These are phyloP conservation scores for Parazoanthus swiftii DNA, from an alignment of 92 coral and sea anemone species.

Conservation along the genomic window DNA sequence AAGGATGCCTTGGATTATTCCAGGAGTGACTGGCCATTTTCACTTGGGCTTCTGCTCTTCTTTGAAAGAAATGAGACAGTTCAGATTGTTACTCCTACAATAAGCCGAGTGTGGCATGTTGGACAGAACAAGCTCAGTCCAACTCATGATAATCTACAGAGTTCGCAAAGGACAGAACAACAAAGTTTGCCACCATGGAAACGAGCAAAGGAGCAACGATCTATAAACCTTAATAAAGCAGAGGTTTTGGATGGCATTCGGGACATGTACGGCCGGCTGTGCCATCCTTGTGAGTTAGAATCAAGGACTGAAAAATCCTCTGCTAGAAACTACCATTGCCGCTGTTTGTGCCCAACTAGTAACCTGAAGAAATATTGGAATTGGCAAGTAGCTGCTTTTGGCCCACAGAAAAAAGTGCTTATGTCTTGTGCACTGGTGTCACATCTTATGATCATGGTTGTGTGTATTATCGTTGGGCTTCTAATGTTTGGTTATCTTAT, in stretches of 20 bases:
- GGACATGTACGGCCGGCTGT: slow-evolving; percentile 84
- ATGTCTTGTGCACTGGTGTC: slow-evolving; percentile 83
- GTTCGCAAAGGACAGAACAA: slow-evolving; percentile 20
- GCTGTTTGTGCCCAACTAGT: slow-evolving; percentile 76
- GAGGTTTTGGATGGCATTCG: slow-evolving; percentile 70
- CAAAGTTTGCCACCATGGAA: slow-evolving; percentile 82
- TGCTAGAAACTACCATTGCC: slow-evolving; percentile 63
- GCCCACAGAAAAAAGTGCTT: slow-evolving; percentile 48
- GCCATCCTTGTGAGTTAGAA: slow-evolving; percentile 86
- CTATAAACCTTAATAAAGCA: slow-evolving; percentile 71
- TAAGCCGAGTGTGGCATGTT: slow-evolving; percentile 97
- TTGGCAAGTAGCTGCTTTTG: slow-evolving; percentile 89
- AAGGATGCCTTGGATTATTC: slow-evolving; percentile 72
- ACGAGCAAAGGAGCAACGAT: slow-evolving; percentile 71
- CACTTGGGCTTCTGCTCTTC: slow-evolving; percentile 79
- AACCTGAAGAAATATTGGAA: slow-evolving; percentile 74
- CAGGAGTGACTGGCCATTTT: slow-evolving; percentile 86
- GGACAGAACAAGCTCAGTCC: slow-evolving; percentile 68
- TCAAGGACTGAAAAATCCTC: slow-evolving; percentile 67
- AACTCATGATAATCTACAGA: slow-evolving; percentile 34
- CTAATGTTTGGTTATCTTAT: slow-evolving; percentile 77
- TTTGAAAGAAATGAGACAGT: slow-evolving; percentile 85
- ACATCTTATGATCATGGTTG: slow-evolving; percentile 77
- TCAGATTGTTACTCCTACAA: slow-evolving; percentile 83
- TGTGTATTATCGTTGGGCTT: slow-evolving; percentile 68